Percentiles rank a stretch among this genome's conserved stretches.
Conservation (phyloP, 2,113 vertebrate species). For the Scalopus aquaticus region DNA sequence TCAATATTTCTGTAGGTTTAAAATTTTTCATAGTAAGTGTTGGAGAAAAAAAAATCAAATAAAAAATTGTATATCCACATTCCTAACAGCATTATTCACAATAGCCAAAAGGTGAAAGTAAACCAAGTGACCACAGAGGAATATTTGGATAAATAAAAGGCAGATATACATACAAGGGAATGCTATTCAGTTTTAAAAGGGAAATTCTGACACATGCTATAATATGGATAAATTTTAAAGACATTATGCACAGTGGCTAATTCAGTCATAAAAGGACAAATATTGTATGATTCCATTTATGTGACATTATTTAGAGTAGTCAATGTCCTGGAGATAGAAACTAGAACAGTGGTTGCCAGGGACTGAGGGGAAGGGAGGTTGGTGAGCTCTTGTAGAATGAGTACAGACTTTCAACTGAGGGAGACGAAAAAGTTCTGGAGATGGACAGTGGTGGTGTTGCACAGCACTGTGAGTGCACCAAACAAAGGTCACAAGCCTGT, state of each 20-base stretch:
- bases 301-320: not conserved
- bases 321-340: not conserved
- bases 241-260: not conserved
- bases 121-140: not conserved
- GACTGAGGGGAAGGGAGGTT: not conserved
- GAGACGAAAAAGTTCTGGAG: not conserved
- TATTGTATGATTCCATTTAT: not conserved
- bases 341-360: not conserved
- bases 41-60: not conserved
- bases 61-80: not conserved
- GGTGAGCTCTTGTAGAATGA: not conserved
- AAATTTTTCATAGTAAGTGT: conserved; percentile 15
- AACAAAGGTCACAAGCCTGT: not conserved
- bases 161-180: not conserved
- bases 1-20: not conserved
- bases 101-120: not conserved
- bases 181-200: not conserved
- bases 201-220: not conserved
- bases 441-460: not conserved
- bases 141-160: not conserved
- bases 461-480: not conserved
- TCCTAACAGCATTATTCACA: not conserved
- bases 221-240: not conserved
- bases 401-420: not conserved
- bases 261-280: not conserved